Conservation (phyloP, 2,888 invertebrate species). For the Bruchidius siliquastri region DNA sequence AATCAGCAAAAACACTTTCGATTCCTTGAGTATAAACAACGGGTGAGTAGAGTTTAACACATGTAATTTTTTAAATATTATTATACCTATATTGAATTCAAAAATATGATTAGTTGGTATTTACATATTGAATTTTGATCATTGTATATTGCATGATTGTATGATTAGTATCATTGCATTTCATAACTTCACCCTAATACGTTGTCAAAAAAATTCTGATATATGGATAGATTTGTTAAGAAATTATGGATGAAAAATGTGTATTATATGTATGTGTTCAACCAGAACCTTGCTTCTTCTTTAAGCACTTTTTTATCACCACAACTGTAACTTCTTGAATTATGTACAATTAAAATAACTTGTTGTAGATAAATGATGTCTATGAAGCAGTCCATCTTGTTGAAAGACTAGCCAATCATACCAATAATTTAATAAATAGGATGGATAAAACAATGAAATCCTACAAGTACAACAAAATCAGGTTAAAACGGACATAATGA, state of each 20-base stretch:
- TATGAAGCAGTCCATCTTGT: conserved; percentile 24
- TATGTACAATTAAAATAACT: background rate
- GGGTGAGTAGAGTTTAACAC: conserved; percentile 29
- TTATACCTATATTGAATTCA: background rate
- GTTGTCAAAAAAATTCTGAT: too few species aligned
- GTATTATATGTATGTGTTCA: too few species aligned
- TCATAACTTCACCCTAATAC: too few species aligned
- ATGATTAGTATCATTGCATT: too few species aligned
- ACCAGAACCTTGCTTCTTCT: background rate
- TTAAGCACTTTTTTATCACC: too few species aligned
- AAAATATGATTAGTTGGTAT: too few species aligned
- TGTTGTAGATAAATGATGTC: conserved; percentile 28
- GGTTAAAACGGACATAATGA: conserved; percentile 15
- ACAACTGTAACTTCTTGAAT: too few species aligned
- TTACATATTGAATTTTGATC: too few species aligned
- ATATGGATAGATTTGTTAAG: too few species aligned
- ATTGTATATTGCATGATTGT: too few species aligned
- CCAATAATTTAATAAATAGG: conserved; percentile 22
- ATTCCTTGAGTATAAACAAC: conserved; percentile 27
- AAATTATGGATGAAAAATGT: too few species aligned
- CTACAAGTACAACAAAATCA: conserved; percentile 10
- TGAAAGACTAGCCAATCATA: conserved; percentile 25
- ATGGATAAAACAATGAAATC: conserved; percentile 18
- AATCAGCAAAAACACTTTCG: conserved; percentile 32
- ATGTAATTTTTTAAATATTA: background rate